Conservation (phyloP, 64 coral and sea anemone species). For the Pocillopora damicornis region DNA sequence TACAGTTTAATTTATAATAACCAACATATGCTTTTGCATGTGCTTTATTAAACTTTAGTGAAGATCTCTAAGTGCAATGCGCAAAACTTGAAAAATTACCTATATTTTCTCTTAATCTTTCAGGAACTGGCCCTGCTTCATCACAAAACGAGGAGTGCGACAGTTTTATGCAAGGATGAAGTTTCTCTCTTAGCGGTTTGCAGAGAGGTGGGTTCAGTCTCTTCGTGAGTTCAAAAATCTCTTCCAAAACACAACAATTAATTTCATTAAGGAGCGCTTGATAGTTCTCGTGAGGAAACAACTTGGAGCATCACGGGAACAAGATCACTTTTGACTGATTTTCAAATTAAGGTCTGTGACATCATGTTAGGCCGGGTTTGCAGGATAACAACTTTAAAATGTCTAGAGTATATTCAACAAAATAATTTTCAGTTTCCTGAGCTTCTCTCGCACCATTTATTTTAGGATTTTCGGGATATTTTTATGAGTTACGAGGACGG, state of each 20-base stretch:
- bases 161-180: constrained; percentile 87
- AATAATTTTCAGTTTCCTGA: background rate
- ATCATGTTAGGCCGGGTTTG: too few relatives aligned
- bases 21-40: too few relatives aligned
- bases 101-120: background rate
- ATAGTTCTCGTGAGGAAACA: too few relatives aligned
- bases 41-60: too few relatives aligned
- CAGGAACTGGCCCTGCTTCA: constrained; percentile 88
- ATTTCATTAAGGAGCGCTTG: too few relatives aligned
- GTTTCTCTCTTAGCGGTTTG: constrained; percentile 80
- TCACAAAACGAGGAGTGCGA: constrained; percentile 84
- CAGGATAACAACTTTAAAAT: too few relatives aligned
- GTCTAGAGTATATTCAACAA: too few relatives aligned
- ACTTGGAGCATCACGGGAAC: background rate
- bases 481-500: constrained; percentile 93
- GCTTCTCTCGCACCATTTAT: background rate
- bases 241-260: too few relatives aligned
- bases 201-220: constrained; percentile 57
- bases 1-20: too few relatives aligned
- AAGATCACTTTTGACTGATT: background rate
- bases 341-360: too few relatives aligned
- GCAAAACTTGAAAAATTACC: background rate
- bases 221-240: too few relatives aligned
- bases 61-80: background rate
- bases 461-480: constrained; percentile 92